Base-by-base conservation (phyloP, 2,888 invertebrate species). In the Trachelus iudaicus region DNA sequence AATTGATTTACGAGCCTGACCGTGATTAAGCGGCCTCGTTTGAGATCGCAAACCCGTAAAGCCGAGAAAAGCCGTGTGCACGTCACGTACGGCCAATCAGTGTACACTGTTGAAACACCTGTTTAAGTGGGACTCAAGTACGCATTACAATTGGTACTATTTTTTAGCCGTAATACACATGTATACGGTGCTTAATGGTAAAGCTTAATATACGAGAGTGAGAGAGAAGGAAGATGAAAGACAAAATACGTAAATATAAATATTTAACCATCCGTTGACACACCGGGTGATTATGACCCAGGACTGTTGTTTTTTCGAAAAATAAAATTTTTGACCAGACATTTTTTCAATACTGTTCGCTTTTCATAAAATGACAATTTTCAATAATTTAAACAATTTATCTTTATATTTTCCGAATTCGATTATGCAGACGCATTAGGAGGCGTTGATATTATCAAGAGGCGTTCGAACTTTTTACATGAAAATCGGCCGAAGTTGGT, bases 1-100 rank as follows among this genome's bases (percentile, higher is more conserved):
- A 69, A 82, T 77, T 82, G 79, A 79, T 80, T 77, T 79, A 75
- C 77, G 69, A 69, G 71, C 76, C 79, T 76, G 71, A 35, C 34
- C 75, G 75, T 77, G 81, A 81, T 81, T 79, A 79, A 76, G 73
- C 34, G 56, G 40, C 71, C 34, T 56, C 71, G 76, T 56, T 73
- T 73, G 77, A 69, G 37, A 40, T 68, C 69, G 35, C 35, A 31
- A 69, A 73, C 69, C 71, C 73, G 68, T 73, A 37, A 34, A 69
- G 35, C 34, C 31, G 33, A 71, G 71, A 34, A 71, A 71, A 71
- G 33, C 71, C 31, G 71, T 33, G 71, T 31, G 71, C 34, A 23
- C 71, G 71, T 71, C 71, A 71, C 71, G 71, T 71, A 34, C 71
- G 30, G 71, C 34, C 71, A 71, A 71, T 71, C 71, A 71, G 33